Base-by-base conservation (phyloP, 2,797 vertebrate genomes). In the Setipinna tenuifilis region DNA sequence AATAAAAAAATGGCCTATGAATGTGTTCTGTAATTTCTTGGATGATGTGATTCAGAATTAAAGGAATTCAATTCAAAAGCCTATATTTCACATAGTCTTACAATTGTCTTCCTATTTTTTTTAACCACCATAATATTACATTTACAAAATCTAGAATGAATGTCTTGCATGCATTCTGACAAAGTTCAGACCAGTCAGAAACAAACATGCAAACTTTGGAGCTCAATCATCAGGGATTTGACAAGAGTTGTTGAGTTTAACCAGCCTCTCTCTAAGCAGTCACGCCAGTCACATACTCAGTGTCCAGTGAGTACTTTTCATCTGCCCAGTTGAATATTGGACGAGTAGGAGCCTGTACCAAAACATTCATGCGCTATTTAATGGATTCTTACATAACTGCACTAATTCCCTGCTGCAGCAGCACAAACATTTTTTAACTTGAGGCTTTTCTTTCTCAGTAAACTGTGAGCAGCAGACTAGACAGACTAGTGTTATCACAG, bases 1-100 rank as follows among this genome's bases (percentile, higher is more conserved):
- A 78, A 78, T 78, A 78, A 41, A 78, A 78, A 78, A 41, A 44
- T 78, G 71, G 71, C 71, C 41, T 78, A 35, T 78, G 71, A 78
- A 78, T 44, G 71, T 78, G 31, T 78, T 44, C 35, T 78, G 68
- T 35, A 75, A 19, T 41, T 75, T 75, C 28, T 75, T 75, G 68
- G 68, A 75, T 75, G 68, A 12, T 71, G 65, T 71, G 25, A 31
- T 14, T 28, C 25, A 71, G 17, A 31, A 71, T 71, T 16, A 75
- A 75, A 41, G 68, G 16, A 31, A 75, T 75, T 75, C 1, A 16
- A 35, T 35, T 75, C 28, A 35, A 35, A 75, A 75, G 65, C 14
- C 28, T 75, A 75, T 75, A 35, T 41, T 75, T 35, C 16, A 35
- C 31, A 71, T 71, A 31, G 28, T 19, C 4, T 1, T 35, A 7